Evolutionary conservation across 2,797 vertebrate genomes (phyloP), one percentile per base, ranked within the genome.

Genomic region (Eidolon dupreanum): DNA sequence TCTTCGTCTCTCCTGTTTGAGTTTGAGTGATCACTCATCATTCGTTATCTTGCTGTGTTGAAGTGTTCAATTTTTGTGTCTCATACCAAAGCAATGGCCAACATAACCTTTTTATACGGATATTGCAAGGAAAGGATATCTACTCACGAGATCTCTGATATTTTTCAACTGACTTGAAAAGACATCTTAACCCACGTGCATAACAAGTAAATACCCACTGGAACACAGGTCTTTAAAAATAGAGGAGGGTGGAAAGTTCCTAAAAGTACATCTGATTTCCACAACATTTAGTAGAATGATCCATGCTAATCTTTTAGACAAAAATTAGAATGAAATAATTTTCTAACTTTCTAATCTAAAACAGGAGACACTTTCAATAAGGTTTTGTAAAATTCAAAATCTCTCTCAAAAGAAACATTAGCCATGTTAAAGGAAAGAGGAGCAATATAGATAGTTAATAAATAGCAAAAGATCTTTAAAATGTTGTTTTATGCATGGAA

Each of bases 271-370:
- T 63, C 6, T 74, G 65, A 65, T 63, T 90, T 79, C 78, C 70
- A 28, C 3, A 88, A 41, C 26, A 77, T 87, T 41, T 5, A 16
- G 8, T 57, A 38, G n/a, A 86, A 83, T 79, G 66, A 71, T 41
- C 41, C 28, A 79, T 1, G 91, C 26, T 61, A 89, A 71, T 53
- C 12, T 46, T 71, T 36, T 53, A 33, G 26, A 0, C 2, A 4
- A 36, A 46, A 85, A 41, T 24, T 63, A 66, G 36, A 74, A 66
- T 92, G 1, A 75, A 90, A 53, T 90, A 88, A 19, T 63, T 83
- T 8, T 85, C 79, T 89, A 77, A 53, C 5, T 79, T 95, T 4
- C 11, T 68, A 81, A 89, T 77, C 3, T 93, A 74, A 97, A 86
- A 94, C 51, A 43, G 41, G 2, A 65, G 43, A 71, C 8, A 51